phyloP scores from a whole-genome alignment of 53 echinoderm and acorn worm genomes.

The Stichopus horrens region DNA sequence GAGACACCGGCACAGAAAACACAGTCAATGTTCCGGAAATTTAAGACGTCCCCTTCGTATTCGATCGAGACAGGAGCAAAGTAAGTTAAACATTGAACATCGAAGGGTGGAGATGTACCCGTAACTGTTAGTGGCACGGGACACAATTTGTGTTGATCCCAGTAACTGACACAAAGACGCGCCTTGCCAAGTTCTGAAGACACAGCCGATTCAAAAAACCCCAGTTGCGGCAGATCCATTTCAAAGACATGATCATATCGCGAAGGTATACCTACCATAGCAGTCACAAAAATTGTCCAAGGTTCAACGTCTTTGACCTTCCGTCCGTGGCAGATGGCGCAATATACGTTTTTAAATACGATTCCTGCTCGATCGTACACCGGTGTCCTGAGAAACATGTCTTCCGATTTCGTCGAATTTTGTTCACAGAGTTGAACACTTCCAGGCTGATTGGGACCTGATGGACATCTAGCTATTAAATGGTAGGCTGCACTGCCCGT shows the following conservation, averaged over 20 bases:
- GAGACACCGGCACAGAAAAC: neutral
- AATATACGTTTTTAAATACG: constrained; percentile 1
- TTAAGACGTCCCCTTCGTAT: neutral
- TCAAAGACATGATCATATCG: neutral
- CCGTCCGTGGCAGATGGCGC: constrained; percentile 11
- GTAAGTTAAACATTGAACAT: neutral
- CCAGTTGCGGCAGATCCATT: neutral
- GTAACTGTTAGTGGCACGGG: neutral
- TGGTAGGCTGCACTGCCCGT: neutral
- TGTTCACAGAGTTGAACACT: neutral
- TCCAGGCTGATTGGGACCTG: neutral
- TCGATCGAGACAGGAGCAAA: neutral
- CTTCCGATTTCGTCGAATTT: neutral
- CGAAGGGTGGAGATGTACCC: neutral
- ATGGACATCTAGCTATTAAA: neutral
- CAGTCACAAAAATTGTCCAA: neutral
- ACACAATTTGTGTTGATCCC: neutral
- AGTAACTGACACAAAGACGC: neutral
- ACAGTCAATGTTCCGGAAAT: constrained; percentile 1
- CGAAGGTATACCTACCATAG: neutral
- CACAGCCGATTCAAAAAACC: neutral
- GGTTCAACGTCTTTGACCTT: neutral
- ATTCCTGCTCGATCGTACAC: neutral
- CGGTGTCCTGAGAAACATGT: neutral
- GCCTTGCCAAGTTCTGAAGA: neutral